phyloP scores from a whole-genome alignment of 2,797 vertebrate species.

The Oceanodroma leucorhoa region DNA sequence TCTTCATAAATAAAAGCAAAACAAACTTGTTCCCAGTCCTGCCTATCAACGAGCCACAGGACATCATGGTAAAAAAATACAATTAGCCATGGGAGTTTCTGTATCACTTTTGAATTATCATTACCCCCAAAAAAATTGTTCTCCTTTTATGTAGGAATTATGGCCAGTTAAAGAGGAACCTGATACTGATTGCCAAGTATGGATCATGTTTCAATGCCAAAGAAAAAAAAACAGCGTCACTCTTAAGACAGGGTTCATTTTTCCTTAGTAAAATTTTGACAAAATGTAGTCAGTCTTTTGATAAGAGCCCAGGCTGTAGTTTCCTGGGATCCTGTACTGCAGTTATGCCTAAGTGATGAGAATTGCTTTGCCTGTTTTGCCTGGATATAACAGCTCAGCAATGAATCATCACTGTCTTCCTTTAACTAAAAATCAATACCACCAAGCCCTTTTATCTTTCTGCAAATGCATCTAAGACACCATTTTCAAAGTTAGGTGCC shows the following conservation, averaged over 20 bases:
- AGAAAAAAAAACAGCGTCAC: neutral
- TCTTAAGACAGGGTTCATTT: neutral
- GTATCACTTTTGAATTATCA: neutral
- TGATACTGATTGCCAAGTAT: neutral
- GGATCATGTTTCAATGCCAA: neutral
- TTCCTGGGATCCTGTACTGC: neutral
- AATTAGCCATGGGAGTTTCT: neutral
- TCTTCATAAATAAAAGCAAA: neutral
- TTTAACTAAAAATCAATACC: neutral
- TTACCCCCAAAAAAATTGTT: neutral
- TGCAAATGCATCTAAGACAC: neutral
- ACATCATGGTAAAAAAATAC: neutral
- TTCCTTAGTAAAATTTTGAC: neutral
- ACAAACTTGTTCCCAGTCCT: neutral
- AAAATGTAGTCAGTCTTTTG: neutral
- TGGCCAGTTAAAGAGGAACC: neutral
- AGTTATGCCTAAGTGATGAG: neutral
- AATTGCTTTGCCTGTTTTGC: neutral
- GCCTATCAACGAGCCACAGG: neutral
- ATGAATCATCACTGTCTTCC: neutral
- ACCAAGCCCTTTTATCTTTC: neutral
- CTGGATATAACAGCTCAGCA: neutral
- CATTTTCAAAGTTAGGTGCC: neutral
- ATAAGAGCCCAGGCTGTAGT: neutral
- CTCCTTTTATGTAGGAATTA: neutral